Conservation (phyloP, 2,888 invertebrate species). For the Atrina japonica region DNA sequence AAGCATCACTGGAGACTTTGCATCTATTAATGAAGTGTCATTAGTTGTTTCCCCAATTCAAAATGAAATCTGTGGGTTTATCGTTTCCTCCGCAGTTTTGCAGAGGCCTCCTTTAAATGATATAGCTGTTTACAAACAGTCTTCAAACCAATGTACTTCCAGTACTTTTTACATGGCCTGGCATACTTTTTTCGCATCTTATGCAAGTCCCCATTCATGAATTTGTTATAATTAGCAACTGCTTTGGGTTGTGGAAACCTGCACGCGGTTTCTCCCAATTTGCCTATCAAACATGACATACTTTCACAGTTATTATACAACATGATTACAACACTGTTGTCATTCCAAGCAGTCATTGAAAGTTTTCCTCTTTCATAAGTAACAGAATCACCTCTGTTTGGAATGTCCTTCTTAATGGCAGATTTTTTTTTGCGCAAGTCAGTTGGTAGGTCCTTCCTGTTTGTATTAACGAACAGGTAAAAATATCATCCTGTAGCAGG, state of each 20-base stretch:
- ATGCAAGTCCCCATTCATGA: constrained; percentile 24
- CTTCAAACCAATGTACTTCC: neutral
- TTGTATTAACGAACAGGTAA: neutral
- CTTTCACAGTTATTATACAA: neutral
- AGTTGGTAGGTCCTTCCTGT: constrained; percentile 2
- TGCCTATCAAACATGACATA: neutral
- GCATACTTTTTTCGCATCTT: constrained; percentile 14
- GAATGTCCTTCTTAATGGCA: neutral
- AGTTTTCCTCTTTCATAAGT: neutral
- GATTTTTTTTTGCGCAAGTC: neutral
- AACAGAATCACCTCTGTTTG: neutral
- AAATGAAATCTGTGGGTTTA: neutral
- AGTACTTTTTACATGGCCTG: constrained; percentile 9
- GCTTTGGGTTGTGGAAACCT: constrained; percentile 13
- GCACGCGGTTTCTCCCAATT: neutral
- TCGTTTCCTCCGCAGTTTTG: neutral
- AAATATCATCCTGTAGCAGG: neutral
- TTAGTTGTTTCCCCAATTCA: neutral
- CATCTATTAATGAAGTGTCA: too few relatives aligned
- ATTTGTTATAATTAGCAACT: neutral
- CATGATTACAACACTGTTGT: constrained; percentile 1
- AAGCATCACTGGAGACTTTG: too few relatives aligned
- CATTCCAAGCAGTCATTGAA: neutral
- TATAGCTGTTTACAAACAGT: neutral
- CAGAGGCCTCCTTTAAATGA: neutral